Evolutionary conservation across 2,797 vertebrate species (phyloP), one percentile per base, ranked within the genome.

Genomic region (Premnoplex brunnescens): DNA sequence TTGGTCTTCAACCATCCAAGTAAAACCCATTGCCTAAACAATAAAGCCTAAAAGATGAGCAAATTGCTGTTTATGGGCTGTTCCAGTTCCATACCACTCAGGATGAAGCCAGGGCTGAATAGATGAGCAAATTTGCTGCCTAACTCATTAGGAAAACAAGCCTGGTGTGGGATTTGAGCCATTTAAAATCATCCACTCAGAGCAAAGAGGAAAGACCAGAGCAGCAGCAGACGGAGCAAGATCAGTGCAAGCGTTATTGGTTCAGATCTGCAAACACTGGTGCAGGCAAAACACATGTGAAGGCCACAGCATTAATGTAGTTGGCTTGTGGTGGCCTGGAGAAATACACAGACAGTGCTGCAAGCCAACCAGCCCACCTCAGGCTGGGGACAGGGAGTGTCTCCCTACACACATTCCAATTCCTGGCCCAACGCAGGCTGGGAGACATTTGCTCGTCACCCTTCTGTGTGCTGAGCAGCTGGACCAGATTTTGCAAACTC

Each of bases 401-500:
- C 63, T 64, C 62, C 41, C 63, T 6, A 0, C 2, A 18, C 3
- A 4, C 18, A 10, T 10, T 60, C 71, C 36, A 55, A 37, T 37
- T 72, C 75, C 87, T n/a, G 56, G 60, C 77, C 74, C 68, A n/a
- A 28, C 2, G 1, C 6, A 5, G 76, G 55, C 86, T 91, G 90
- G 80, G 86, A 94, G 93, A 72, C 26, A 3, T 81, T 88, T 80
- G 37, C 87, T 46, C 30, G 20, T 83, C 90, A 89, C 82, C 79
- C 82, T 59, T 84, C 44, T 59, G 62, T 52, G 60, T 24, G 48
- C 48, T 27, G 96, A 97, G 92, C 96, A 97, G 97, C 97, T 97
- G 97, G 97, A 92, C 77, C 88, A 86, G 87, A 96, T 96, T 97
- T 95, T 92, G 96, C 84, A 95, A 89, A 94, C 93, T 76, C 54